Conservation (phyloP, 2,797 vertebrate species). For the Typhlichthys eigenmanni region DNA sequence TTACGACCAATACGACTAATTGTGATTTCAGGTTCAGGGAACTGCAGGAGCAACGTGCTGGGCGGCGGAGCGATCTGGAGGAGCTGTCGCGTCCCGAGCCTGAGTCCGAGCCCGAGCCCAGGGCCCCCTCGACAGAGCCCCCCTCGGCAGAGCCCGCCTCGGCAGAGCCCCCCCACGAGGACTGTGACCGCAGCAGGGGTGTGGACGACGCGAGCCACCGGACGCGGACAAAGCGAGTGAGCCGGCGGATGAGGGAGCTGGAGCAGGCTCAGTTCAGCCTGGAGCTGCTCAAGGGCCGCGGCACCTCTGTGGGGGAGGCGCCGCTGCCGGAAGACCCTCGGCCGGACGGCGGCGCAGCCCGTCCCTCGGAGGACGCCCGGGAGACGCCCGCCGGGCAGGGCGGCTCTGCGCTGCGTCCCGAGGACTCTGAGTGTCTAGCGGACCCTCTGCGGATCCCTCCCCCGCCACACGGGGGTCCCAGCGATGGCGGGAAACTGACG, state of each 20-base stretch:
- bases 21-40: slow-evolving; percentile 75
- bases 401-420: slow-evolving; percentile 54
- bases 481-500: slow-evolving; percentile 45
- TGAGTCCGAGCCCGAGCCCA: not conserved
- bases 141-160: slow-evolving; percentile 6
- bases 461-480: slow-evolving; percentile 23
- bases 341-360: slow-evolving; percentile 50
- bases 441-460: not conserved
- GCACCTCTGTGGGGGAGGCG: too few relatives aligned
- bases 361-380: slow-evolving; percentile 34
- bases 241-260: slow-evolving; percentile 92
- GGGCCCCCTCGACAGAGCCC: not conserved
- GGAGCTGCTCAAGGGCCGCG: slow-evolving; percentile 89
- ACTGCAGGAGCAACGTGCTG: slow-evolving; percentile 76
- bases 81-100: slow-evolving; percentile 19
- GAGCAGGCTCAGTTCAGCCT: slow-evolving; percentile 95
- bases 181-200: slow-evolving; percentile 42
- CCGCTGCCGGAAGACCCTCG: slow-evolving; percentile 36
- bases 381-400: slow-evolving; percentile 47
- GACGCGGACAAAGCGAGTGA: slow-evolving; percentile 91
- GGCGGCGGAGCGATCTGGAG: slow-evolving; percentile 54
- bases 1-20: not conserved
- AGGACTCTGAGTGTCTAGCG: slow-evolving; percentile 27
- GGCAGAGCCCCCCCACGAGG: slow-evolving; percentile 22
- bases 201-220: slow-evolving; percentile 74